Percentiles rank a stretch among this genome's conserved stretches.
Conservation (phyloP, 2,888 invertebrate species). For the Lagria hirta region DNA sequence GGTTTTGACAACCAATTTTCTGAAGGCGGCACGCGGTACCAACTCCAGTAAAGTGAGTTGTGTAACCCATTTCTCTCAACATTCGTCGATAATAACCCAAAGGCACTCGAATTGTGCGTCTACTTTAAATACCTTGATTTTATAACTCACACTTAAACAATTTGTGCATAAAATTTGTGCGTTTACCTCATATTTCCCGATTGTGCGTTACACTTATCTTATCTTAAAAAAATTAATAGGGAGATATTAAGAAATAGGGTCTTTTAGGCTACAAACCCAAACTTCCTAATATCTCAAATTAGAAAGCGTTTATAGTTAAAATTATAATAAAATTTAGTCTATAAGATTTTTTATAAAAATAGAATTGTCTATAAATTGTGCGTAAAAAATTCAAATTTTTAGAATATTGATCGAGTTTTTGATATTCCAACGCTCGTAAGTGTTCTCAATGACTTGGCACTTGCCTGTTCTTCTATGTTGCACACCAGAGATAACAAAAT, state of each 20-base stretch:
- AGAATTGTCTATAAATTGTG: slow-evolving; percentile 25
- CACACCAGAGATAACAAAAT: no score
- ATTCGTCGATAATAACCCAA: slow-evolving; percentile 17
- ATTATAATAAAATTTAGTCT: slow-evolving; percentile 9
- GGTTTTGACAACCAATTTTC: no score
- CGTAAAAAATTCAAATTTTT: slow-evolving; percentile 21
- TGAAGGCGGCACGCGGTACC: no score
- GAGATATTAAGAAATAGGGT: background rate
- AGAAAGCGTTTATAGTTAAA: slow-evolving; percentile 11
- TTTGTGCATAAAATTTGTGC: slow-evolving; percentile 22
- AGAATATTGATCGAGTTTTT: no score
- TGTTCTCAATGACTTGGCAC: no score
- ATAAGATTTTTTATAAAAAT: slow-evolving; percentile 26
- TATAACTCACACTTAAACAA: slow-evolving; percentile 3
- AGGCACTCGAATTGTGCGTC: slow-evolving; percentile 28
- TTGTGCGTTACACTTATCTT: slow-evolving; percentile 22
- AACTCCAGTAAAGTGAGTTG: no score
- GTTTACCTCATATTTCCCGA: slow-evolving; percentile 10
- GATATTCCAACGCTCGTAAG: no score
- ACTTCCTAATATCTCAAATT: slow-evolving; percentile 1
- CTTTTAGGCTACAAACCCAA: no score
- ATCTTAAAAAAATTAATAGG: background rate
- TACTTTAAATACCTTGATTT: slow-evolving; percentile 12
- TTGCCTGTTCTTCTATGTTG: no score
- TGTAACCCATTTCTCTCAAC: no score